Evolutionary conservation across 35 echinoderm and acorn worm species (phyloP).

Genomic region (Lytechinus pictus): DNA sequence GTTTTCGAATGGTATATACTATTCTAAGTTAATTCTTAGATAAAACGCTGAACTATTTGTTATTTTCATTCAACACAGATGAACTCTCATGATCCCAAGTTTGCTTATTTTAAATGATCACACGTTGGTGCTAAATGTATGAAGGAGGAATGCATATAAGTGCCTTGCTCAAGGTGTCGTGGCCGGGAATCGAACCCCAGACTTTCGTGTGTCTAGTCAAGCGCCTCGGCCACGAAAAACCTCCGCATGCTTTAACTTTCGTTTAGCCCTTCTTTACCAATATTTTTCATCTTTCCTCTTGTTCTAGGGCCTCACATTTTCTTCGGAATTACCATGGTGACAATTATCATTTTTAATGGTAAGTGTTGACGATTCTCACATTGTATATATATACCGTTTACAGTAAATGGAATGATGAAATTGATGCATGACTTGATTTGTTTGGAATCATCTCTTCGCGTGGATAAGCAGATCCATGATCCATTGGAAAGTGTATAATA

Average conservation of each 20-base stretch:
- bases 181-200: too few relatives aligned
- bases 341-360: constrained; percentile 87
- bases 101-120: too few relatives aligned
- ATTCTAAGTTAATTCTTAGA: too few relatives aligned
- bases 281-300: constrained; percentile 23
- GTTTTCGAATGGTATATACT: too few relatives aligned
- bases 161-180: too few relatives aligned
- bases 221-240: neutral
- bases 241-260: neutral
- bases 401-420: neutral
- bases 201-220: too few relatives aligned
- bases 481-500: neutral
- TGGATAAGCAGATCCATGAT: neutral
- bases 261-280: neutral
- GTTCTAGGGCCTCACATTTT: constrained; percentile 82
- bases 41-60: too few relatives aligned
- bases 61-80: too few relatives aligned
- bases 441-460: neutral
- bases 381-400: neutral
- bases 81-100: too few relatives aligned
- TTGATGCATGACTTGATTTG: neutral
- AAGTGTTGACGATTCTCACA: constrained; percentile 47
- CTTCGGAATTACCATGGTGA: constrained; percentile 92
- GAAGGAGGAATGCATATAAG: too few relatives aligned
- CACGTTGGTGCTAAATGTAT: too few relatives aligned